Conservation (phyloP, 2,797 vertebrate species). For the Myioborus melanocephalus region DNA sequence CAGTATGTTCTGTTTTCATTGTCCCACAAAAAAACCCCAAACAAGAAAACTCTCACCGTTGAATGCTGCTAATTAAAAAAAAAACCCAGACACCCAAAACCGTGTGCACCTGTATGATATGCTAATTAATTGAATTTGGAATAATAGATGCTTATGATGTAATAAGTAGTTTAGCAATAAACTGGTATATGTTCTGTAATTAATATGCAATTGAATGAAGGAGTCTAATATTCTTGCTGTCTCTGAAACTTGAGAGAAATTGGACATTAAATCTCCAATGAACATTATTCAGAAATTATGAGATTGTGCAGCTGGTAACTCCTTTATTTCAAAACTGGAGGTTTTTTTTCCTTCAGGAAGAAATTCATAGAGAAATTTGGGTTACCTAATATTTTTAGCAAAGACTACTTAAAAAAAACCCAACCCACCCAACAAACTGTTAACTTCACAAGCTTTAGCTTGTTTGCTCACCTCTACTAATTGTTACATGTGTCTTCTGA, state of each 20-base stretch:
- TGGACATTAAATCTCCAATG: not conserved
- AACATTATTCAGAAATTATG: not conserved
- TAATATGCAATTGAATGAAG: not conserved
- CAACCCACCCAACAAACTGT: not conserved
- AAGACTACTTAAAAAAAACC: not conserved
- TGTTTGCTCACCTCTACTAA: not conserved
- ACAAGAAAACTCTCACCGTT: not conserved
- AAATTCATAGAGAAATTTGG: not conserved
- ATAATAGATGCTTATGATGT: not conserved
- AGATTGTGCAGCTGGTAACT: not conserved
- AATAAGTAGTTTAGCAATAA: not conserved
- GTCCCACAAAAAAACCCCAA: not conserved
- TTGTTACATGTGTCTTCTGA: not conserved
- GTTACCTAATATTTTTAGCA: not conserved
- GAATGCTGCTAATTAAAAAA: not conserved
- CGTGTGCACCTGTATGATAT: rapidly evolving
- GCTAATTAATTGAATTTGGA: not conserved
- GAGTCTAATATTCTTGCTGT: not conserved
- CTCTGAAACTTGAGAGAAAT: not conserved
- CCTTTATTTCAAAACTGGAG: not conserved
- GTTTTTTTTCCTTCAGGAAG: not conserved
- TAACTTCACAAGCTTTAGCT: not conserved
- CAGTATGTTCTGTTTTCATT: not conserved
- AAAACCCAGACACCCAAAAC: not conserved
- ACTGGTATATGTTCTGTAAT: not conserved